Evolutionary conservation across 37 sponge, comb jelly and placozoan species (phyloP), one percentile per base, ranked within the genome.

Genomic region (Amphimedon queenslandica): DNA sequence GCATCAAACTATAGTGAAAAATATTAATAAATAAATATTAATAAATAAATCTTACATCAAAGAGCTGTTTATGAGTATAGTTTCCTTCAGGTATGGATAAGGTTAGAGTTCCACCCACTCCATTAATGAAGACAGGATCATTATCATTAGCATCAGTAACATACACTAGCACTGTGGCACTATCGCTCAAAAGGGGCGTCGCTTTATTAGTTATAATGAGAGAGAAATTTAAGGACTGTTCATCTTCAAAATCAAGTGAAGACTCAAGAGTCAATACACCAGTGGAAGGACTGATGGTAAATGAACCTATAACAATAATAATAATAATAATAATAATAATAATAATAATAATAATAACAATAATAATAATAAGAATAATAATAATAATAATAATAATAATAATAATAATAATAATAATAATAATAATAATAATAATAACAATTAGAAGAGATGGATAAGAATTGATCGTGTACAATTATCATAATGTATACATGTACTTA

Each of bases 61-160:
- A n/a, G n/a, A n/a, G n/a, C n/a, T n/a, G n/a, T n/a, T n/a, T n/a
- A n/a, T n/a, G n/a, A n/a, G n/a, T n/a, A n/a, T n/a, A n/a, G n/a
- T n/a, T n/a, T n/a, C n/a, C n/a, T n/a, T n/a, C n/a, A n/a, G n/a
- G n/a, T n/a, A n/a, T n/a, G n/a, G n/a, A n/a, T n/a, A n/a, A n/a
- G n/a, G n/a, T n/a, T n/a, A n/a, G n/a, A n/a, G n/a, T n/a, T n/a
- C n/a, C n/a, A n/a, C n/a, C n/a, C n/a, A n/a, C n/a, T n/a, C n/a
- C n/a, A n/a, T 47, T 13, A 47, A 47, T 47, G 13, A 75, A 75
- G 30, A 23, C 33, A 4, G 76, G 76, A 0, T 39, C 20, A 47
- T 75, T 63, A 58, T 75, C 76, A 75, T 75, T 75, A 18, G 34
- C 64, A n/a, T 63, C 43, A 3, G 47, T 75, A n/a, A 75, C 40